A percentile compares a stretch with the other conserved stretches of the same genome.
These are phyloP conservation scores for Epizoanthus scotinus DNA, from an alignment of 92 coral and sea anemone genomes.

Conservation along the genomic window DNA sequence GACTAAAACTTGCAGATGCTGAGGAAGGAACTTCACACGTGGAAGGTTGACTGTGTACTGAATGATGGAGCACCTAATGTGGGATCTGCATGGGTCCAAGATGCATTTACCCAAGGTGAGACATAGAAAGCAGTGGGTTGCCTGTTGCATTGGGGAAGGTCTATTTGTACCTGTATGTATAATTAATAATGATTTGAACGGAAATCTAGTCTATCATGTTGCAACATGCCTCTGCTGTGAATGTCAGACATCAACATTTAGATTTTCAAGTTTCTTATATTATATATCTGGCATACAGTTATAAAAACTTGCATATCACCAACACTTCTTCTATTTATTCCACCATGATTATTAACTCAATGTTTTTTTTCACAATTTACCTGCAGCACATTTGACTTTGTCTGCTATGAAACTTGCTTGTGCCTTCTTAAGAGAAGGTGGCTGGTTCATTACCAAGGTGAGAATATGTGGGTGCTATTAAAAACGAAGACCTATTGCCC, in stretches of 20 bases:
- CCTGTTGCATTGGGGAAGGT: not conserved
- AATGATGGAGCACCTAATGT: conserved; percentile 99
- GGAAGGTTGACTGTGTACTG: conserved; percentile 98
- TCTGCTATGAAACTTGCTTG: conserved; percentile 90
- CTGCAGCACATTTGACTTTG: conserved; percentile 82
- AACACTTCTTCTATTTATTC: no score
- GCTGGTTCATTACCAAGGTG: conserved; percentile 99
- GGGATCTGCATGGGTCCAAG: conserved; percentile 96
- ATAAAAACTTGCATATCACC: no score
- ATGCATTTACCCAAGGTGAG: conserved; percentile 91
- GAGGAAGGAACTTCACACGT: conserved; percentile 87
- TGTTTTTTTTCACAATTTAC: not conserved
- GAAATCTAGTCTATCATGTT: no score
- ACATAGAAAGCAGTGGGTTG: not conserved
- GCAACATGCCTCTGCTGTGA: no score
- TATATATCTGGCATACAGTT: no score
- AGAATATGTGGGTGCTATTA: not conserved
- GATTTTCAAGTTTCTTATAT: no score
- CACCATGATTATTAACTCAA: not conserved
- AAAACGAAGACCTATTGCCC: not conserved
- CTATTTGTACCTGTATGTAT: not conserved
- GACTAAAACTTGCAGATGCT: conserved; percentile 53
- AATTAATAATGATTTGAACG: no score
- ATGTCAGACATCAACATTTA: no score
- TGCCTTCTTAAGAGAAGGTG: conserved; percentile 87